phyloP scores from a whole-genome alignment of 2,113 vertebrate genomes.

The Paedocypris sp. region DNA sequence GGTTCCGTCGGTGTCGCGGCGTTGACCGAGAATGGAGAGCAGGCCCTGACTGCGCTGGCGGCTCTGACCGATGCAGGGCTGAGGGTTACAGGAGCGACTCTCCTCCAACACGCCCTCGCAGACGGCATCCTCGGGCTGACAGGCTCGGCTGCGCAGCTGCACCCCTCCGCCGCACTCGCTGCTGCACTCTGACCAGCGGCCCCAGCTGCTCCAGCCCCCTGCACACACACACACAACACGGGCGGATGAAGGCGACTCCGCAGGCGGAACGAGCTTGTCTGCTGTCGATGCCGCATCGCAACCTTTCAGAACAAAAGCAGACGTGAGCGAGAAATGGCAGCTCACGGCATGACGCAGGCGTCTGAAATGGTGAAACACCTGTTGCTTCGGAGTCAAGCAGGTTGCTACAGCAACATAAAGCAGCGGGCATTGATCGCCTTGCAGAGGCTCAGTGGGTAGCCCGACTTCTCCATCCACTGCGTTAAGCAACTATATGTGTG shows the following conservation, averaged over 20 bases:
- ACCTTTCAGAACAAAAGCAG: not conserved
- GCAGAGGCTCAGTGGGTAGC: slow-evolving; percentile 43
- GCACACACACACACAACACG: slow-evolving; percentile 35
- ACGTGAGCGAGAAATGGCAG: slow-evolving; percentile 30
- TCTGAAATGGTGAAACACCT: slow-evolving; percentile 24
- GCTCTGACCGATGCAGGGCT: slow-evolving; percentile 80
- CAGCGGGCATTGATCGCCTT: slow-evolving; percentile 47
- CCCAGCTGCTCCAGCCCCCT: slow-evolving; percentile 91
- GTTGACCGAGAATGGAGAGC: slow-evolving; percentile 80
- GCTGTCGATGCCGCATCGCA: not conserved
- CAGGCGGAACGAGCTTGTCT: too few species aligned
- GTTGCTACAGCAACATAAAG: slow-evolving; percentile 54
- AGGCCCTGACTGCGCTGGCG: slow-evolving; percentile 83
- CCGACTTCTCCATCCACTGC: slow-evolving; percentile 10
- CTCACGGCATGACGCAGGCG: slow-evolving; percentile 4
- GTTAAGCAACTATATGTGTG: too few species aligned
- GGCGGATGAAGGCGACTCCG: too few species aligned
- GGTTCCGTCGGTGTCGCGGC: slow-evolving; percentile 60
- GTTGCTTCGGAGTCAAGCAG: not conserved
- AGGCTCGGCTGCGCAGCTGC: slow-evolving; percentile 80
- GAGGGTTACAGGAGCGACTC: slow-evolving; percentile 86
- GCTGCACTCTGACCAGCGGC: slow-evolving; percentile 88
- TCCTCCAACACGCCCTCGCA: slow-evolving; percentile 91
- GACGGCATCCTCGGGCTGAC: slow-evolving; percentile 70
- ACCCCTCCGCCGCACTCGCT: slow-evolving; percentile 89